Evolutionary conservation across 2,113 vertebrate species (phyloP), one percentile per base, ranked within the genome.

Genomic region (Rhinolophus sinicus): DNA sequence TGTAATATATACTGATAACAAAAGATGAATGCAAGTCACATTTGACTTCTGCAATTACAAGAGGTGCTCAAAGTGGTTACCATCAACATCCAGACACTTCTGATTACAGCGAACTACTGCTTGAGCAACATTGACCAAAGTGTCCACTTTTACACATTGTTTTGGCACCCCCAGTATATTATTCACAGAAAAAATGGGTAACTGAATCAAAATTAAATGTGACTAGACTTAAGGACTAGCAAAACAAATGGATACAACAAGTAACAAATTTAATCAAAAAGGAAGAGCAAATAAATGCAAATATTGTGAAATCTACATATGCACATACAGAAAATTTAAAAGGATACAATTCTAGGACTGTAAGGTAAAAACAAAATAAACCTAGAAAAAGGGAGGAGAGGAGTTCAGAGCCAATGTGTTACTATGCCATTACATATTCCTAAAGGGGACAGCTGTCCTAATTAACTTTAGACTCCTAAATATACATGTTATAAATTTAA

Each of bases 121-220:
- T 50, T 50, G 11, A 50, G 11, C 11, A 50, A 50, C 12, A 13
- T 50, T 50, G 47, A 50, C 47, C 47, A 50, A 50, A 50, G 47
- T 50, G 47, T 50, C 47, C 47, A 50, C 47, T 50, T 50, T 2
- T 50, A 50, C 12, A 50, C 3, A 50, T 50, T 50, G 9, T 50
- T 50, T 50, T 50, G 47, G 47, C 47, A 47, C 11, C 47, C 12
- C 47, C 47, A 50, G 47, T 19, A 16, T 35, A 30, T 67, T 83
- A 70, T 72, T 72, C 80, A 90, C 47, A 75, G 60, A 82, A 94
- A 75, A 54, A 72, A 88, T 78, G 52, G 13, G 33, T 73, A 85
- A 73, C 21, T 81, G 56, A 80, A 90, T 58, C 18, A 93, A 73
- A 30, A 65, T 56, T 80, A 64, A 92, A 95, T 76, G 24, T 88